phyloP scores from a whole-genome alignment of 2,797 vertebrate genomes.

The Lates japonicus region DNA sequence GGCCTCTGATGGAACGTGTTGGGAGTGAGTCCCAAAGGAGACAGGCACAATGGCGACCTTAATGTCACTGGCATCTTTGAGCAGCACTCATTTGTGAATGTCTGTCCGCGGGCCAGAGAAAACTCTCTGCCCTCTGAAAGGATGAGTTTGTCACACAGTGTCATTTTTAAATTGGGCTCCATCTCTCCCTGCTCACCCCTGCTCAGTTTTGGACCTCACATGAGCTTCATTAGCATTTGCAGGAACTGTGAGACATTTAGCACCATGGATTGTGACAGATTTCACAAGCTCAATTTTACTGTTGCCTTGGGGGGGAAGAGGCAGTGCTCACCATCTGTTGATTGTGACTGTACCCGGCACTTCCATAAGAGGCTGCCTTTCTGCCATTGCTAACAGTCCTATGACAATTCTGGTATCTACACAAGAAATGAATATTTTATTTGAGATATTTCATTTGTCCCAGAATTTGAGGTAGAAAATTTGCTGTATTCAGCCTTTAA shows the following conservation, averaged over 20 bases:
- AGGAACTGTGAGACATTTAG: constrained; percentile 83
- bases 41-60: constrained; percentile 68
- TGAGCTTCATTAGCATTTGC: constrained; percentile 85
- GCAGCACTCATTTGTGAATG: constrained; percentile 75
- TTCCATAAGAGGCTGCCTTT: constrained; percentile 69
- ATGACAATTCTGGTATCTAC: constrained; percentile 43
- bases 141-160: constrained; percentile 79
- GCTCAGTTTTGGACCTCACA: constrained; percentile 76
- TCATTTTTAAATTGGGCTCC: constrained; percentile 85
- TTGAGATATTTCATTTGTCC: constrained; percentile 3
- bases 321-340: constrained; percentile 83
- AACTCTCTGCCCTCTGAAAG: constrained; percentile 78
- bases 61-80: constrained; percentile 83
- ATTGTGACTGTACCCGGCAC: constrained; percentile 76
- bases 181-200: constrained; percentile 60
- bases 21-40: constrained; percentile 71
- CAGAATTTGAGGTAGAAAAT: neutral
- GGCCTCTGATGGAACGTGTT: constrained; percentile 76
- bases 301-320: constrained; percentile 74
- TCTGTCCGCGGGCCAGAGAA: constrained; percentile 76
- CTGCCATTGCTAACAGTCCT: constrained; percentile 50
- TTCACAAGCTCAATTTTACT: constrained; percentile 83
- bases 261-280: constrained; percentile 85
- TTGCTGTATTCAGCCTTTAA: neutral
- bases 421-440: constrained; percentile 12